Conservation (phyloP, 2,888 invertebrate species). For the Cosmia pyralina region DNA sequence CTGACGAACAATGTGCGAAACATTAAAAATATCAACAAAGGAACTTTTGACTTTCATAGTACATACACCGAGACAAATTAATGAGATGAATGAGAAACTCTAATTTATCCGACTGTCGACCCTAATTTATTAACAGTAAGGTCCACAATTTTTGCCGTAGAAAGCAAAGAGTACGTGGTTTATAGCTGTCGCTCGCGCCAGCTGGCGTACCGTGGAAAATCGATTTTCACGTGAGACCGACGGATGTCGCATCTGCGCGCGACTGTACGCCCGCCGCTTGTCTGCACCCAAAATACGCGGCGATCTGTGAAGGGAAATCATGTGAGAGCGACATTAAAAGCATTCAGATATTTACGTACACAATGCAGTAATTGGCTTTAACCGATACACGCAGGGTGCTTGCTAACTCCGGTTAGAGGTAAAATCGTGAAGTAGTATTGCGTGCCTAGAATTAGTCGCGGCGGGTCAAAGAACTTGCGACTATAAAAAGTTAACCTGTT, state of each 20-base stretch:
- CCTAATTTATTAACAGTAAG: slow-evolving; percentile 65
- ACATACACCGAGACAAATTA: slow-evolving; percentile 78
- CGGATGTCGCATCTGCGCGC: slow-evolving; percentile 89
- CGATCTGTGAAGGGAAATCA: slow-evolving; percentile 76
- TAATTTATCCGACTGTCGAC: slow-evolving; percentile 61
- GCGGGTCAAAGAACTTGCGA: slow-evolving; percentile 61
- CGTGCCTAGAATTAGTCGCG: slow-evolving; percentile 58
- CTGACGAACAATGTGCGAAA: slow-evolving; percentile 88
- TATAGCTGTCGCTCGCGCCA: slow-evolving; percentile 87
- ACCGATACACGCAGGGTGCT: slow-evolving; percentile 51
- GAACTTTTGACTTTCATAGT: slow-evolving; percentile 89
- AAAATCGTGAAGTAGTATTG: slow-evolving; percentile 54
- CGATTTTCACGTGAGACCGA: slow-evolving; percentile 89
- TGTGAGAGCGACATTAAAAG: slow-evolving; percentile 64
- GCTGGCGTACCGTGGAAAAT: slow-evolving; percentile 90
- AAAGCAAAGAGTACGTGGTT: slow-evolving; percentile 66
- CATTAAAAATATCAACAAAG: slow-evolving; percentile 90
- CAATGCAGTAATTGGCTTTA: slow-evolving; percentile 53
- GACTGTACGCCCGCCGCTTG: slow-evolving; percentile 80
- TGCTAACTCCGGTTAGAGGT: slow-evolving; percentile 48
- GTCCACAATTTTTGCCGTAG: slow-evolving; percentile 42
- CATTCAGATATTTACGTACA: slow-evolving; percentile 51
- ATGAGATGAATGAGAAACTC: slow-evolving; percentile 48
- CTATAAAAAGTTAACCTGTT: slow-evolving; percentile 46
- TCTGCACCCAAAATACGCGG: slow-evolving; percentile 83